phyloP scores from a whole-genome alignment of 1,140 invertebrate genomes.

The Bilobella aurantiaca region DNA sequence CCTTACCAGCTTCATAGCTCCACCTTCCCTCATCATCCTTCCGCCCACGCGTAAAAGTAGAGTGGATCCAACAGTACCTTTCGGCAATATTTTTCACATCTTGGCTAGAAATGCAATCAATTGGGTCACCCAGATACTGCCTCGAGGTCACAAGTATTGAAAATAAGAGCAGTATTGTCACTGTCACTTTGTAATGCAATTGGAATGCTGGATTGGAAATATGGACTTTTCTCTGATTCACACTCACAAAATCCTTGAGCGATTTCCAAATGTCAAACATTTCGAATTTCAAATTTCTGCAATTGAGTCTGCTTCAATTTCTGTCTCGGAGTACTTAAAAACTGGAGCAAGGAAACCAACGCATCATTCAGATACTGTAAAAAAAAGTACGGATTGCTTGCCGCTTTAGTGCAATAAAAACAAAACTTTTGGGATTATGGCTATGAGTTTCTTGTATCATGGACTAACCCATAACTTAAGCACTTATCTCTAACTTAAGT shows the following conservation, averaged over 20 bases:
- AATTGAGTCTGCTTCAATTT: background rate
- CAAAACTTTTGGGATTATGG: too few species aligned
- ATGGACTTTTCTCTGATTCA: constrained; percentile 10
- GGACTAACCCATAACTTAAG: too few species aligned
- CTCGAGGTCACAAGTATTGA: constrained; percentile 56
- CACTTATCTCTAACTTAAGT: too few species aligned
- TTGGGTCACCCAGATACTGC: constrained; percentile 61
- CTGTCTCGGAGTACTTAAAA: too few species aligned
- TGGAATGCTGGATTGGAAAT: constrained; percentile 57
- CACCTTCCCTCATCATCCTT: constrained; percentile 7
- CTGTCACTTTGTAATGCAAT: constrained; percentile 57
- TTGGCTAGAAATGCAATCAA: constrained; percentile 36
- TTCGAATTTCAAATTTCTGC: background rate
- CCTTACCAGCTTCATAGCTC: constrained; percentile 17
- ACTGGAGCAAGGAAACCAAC: too few species aligned
- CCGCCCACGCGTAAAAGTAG: constrained; percentile 37
- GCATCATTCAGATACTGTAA: too few species aligned
- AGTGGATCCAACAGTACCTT: constrained; percentile 39
- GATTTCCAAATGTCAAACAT: constrained; percentile 11
- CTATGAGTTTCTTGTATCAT: too few species aligned
- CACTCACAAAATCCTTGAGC: constrained; percentile 5
- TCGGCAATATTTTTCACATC: constrained; percentile 35
- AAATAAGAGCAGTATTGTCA: constrained; percentile 53
- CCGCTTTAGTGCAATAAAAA: too few species aligned
- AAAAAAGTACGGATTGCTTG: too few species aligned